phyloP scores from a whole-genome alignment of 2,797 vertebrate genomes.

The Enteromius thamalakanensis region DNA sequence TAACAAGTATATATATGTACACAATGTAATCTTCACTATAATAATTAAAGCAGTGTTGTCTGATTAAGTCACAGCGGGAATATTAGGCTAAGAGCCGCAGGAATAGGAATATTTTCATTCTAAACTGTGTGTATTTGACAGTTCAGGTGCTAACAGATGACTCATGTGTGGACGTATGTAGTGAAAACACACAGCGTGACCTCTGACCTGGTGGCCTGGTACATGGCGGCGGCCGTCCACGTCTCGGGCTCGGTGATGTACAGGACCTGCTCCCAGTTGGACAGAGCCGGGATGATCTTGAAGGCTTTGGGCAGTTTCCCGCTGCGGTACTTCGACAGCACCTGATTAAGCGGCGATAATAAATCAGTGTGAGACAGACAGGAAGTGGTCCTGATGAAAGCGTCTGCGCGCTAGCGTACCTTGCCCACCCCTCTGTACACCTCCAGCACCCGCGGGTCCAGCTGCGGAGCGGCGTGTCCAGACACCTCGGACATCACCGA shows the following conservation, averaged over 20 bases:
- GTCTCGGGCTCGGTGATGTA: constrained; percentile 93
- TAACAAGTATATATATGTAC: too few relatives aligned
- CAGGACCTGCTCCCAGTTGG: constrained; percentile 98
- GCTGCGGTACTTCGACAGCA: constrained; percentile 92
- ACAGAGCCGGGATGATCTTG: constrained; percentile 94
- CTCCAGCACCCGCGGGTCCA: constrained; percentile 89
- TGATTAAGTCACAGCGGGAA: too few relatives aligned
- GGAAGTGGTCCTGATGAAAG: too few relatives aligned
- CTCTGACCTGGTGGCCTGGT: constrained; percentile 92
- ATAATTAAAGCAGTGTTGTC: too few relatives aligned
- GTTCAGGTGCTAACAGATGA: too few relatives aligned
- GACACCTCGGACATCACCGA: constrained; percentile 91
- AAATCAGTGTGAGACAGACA: too few relatives aligned
- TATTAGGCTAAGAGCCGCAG: too few relatives aligned
- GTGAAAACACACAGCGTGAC: too few relatives aligned
- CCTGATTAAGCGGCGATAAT: constrained; percentile 70
- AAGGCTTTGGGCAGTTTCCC: constrained; percentile 97
- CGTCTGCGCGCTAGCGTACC: constrained; percentile 60
- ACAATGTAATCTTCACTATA: too few relatives aligned
- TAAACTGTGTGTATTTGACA: too few relatives aligned
- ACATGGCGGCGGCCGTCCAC: constrained; percentile 97
- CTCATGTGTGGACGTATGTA: too few relatives aligned
- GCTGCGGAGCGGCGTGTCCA: constrained; percentile 84
- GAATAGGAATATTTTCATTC: too few relatives aligned
- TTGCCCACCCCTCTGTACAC: constrained; percentile 92